These are phyloP conservation scores for Cyprinodon brontotheroides DNA, from an alignment of 2,113 vertebrate species.

Conservation along the genomic window DNA sequence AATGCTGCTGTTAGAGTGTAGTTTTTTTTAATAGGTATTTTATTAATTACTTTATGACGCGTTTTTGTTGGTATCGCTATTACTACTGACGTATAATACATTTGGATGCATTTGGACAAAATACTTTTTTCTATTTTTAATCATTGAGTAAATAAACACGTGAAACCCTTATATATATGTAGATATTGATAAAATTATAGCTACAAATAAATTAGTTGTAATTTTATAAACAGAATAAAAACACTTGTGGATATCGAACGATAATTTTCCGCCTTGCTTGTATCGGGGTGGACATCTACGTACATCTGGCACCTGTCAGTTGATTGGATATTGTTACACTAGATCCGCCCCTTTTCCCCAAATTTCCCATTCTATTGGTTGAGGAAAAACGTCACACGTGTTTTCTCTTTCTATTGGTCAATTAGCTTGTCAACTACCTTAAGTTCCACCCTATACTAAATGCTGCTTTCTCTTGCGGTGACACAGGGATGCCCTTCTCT, in stretches of 20 bases:
- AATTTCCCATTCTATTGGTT: constrained; percentile 48
- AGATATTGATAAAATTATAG: no score
- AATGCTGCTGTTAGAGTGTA: no score
- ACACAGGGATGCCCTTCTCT: constrained; percentile 75
- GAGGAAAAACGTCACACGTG: no score
- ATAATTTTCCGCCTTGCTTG: background rate
- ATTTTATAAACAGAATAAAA: no score
- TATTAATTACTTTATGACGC: background rate
- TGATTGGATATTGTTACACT: constrained; percentile 45
- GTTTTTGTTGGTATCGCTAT: background rate
- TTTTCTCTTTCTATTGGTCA: constrained; percentile 46
- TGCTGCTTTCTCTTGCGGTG: constrained; percentile 37
- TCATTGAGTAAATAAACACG: background rate
- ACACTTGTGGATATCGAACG: no score
- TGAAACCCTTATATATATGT: no score
- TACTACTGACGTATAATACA: background rate
- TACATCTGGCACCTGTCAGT: constrained; percentile 8
- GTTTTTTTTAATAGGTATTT: background rate
- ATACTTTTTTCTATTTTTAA: background rate
- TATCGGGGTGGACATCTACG: no score
- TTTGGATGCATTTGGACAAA: no score
- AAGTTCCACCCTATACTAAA: constrained; percentile 35
- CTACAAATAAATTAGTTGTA: no score
- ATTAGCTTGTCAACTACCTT: constrained; percentile 10
- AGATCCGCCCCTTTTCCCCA: background rate